Conservation (phyloP, 2,797 vertebrate species). For the Melanotaenia nigrans region DNA sequence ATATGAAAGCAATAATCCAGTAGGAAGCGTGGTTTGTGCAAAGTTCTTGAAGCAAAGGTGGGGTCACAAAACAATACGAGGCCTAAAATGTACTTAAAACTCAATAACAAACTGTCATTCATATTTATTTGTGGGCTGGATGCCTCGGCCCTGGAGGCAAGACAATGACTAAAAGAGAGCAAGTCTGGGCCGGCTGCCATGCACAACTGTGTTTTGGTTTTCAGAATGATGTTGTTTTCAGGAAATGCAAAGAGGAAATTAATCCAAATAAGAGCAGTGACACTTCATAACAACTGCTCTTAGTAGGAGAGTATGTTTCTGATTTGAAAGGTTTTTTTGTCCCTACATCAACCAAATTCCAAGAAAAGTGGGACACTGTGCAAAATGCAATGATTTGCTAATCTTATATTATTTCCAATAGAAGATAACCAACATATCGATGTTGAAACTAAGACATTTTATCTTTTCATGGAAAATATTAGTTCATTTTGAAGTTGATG, state of each 20-base stretch:
- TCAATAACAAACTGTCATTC: conserved; percentile 35
- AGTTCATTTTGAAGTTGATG: no score
- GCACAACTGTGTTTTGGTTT: conserved; percentile 41
- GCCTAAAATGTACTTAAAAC: conserved; percentile 21
- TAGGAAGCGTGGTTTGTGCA: conserved; percentile 23
- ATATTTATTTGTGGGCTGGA: conserved; percentile 29
- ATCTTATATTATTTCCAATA: no score
- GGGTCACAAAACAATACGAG: conserved; percentile 6
- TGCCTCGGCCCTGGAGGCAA: conserved; percentile 23
- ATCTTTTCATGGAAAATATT: no score
- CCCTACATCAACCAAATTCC: no score
- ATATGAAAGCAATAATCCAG: conserved; percentile 4
- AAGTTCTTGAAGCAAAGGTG: conserved; percentile 3
- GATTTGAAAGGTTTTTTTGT: conserved; percentile 1
- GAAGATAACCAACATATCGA: no score
- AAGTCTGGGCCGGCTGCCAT: neutral
- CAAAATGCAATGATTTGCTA: no score
- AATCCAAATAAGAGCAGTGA: conserved; percentile 7
- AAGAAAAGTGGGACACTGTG: no score
- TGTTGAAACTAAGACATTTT: no score
- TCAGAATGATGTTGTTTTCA: conserved; percentile 30
- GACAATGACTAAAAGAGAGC: conserved; percentile 32
- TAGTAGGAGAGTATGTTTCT: neutral
- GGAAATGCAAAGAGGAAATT: conserved; percentile 30
- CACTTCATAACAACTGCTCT: conserved; percentile 12